Conservation (phyloP, 2,113 vertebrate species). For the Reinhardtius hippoglossoides region DNA sequence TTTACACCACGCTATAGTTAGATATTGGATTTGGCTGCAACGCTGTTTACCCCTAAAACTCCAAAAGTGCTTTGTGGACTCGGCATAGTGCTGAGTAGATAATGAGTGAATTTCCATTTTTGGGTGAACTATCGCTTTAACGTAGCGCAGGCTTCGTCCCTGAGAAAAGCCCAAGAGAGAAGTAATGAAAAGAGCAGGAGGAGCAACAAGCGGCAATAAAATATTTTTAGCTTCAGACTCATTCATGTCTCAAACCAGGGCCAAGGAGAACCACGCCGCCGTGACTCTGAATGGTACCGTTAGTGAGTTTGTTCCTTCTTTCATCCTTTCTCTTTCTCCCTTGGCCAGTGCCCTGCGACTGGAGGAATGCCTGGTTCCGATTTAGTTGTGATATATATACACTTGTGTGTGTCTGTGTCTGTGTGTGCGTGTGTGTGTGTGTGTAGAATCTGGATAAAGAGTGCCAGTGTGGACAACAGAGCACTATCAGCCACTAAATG, state of each 20-base stretch:
- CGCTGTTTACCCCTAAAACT: no score
- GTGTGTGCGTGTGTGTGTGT: slow-evolving; percentile 31
- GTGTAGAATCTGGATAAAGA: slow-evolving; percentile 67
- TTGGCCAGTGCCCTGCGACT: slow-evolving; percentile 61
- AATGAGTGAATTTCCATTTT: no score
- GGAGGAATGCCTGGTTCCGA: slow-evolving; percentile 67
- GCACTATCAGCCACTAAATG: slow-evolving; percentile 76
- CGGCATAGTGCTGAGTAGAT: no score
- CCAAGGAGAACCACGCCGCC: slow-evolving; percentile 57
- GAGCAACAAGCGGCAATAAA: slow-evolving; percentile 60
- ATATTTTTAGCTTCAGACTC: slow-evolving; percentile 76
- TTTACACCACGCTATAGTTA: no score
- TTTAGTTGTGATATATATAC: slow-evolving; percentile 47
- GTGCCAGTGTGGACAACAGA: slow-evolving; percentile 73
- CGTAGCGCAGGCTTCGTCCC: slow-evolving; percentile 30
- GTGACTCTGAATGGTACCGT: slow-evolving; percentile 73
- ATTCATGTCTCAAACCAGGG: slow-evolving; percentile 59
- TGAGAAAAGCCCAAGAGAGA: slow-evolving; percentile 15
- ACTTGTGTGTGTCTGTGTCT: slow-evolving; percentile 36
- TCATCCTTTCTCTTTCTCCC: slow-evolving; percentile 30
- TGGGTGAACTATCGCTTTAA: background rate
- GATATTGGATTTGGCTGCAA: no score
- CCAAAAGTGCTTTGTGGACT: no score
- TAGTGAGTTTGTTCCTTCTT: slow-evolving; percentile 37
- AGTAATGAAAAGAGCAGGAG: slow-evolving; percentile 58